A percentile compares a stretch with the other conserved stretches of the same genome.
These are phyloP conservation scores for Porites evermanni DNA, from an alignment of 92 coral and sea anemone genomes.

Conservation along the genomic window DNA sequence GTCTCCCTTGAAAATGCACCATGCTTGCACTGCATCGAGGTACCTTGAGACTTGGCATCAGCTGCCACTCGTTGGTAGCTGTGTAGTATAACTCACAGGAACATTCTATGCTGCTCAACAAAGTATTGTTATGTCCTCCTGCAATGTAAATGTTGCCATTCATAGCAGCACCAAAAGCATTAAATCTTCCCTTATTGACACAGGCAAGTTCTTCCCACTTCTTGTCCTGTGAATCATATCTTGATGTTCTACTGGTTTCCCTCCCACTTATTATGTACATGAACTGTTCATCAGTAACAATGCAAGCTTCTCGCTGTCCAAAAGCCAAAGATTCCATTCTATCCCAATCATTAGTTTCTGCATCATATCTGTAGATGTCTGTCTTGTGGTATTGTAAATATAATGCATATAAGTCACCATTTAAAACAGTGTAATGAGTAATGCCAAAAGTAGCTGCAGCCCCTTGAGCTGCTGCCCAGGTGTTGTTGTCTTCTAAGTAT, in stretches of 20 bases:
- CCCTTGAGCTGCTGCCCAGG: neutral
- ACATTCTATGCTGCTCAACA: too few relatives aligned
- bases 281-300: conserved; percentile 1
- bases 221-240: conserved; percentile 48
- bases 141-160: conserved; percentile 63
- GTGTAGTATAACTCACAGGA: too few relatives aligned
- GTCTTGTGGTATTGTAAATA: neutral
- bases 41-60: neutral
- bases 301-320: neutral
- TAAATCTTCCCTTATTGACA: conserved; percentile 48
- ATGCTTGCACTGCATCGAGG: neutral
- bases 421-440: neutral
- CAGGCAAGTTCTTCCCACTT: conserved; percentile 64
- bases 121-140: conserved; percentile 33
- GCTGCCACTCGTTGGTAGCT: neutral
- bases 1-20: neutral
- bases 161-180: conserved; percentile 54
- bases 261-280: neutral
- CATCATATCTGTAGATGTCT: neutral
- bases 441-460: neutral
- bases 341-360: neutral
- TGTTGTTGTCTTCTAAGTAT: neutral
- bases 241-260: neutral
- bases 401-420: neutral
- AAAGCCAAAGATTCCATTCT: neutral